A percentile compares a stretch with the other conserved stretches of the same genome.
Evolutionary conservation across 2,888 invertebrate genomes (phyloP).

Genomic region (Troilus luridus): DNA sequence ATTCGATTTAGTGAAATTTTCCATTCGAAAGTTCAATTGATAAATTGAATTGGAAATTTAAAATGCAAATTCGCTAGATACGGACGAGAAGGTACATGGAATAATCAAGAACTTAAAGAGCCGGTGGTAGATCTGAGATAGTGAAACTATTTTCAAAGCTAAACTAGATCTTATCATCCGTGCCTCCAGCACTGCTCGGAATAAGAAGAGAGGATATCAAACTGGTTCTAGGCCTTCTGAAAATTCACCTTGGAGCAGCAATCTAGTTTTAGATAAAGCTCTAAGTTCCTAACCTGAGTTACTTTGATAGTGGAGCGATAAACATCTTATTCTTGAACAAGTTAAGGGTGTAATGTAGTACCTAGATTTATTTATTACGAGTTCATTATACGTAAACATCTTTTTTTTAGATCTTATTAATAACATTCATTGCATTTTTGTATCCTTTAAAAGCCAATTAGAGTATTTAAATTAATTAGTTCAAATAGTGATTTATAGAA

Average conservation of each 20-base stretch:
- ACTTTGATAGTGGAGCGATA: neutral
- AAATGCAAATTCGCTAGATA: neutral
- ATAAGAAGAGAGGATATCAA: conserved; percentile 34
- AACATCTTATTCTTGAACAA: neutral
- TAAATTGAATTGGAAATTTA: conserved; percentile 18
- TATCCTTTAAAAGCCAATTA: no score
- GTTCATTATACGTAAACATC: neutral
- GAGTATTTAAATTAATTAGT: no score
- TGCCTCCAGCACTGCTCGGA: neutral
- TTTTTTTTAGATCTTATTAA: neutral
- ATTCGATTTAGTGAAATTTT: neutral
- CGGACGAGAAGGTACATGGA: neutral
- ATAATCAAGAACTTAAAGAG: conserved; percentile 27
- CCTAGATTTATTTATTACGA: neutral
- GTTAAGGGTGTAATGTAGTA: neutral
- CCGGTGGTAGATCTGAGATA: neutral
- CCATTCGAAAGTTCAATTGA: neutral
- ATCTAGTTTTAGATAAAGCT: conserved; percentile 22
- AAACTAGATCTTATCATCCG: neutral
- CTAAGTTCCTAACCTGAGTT: neutral
- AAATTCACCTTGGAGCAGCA: neutral
- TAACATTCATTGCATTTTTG: no score
- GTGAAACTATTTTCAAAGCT: conserved; percentile 1
- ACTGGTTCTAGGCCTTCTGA: neutral
- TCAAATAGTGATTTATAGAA: no score